These are phyloP conservation scores for Smittia sp. DNA, from an alignment of 2,888 invertebrate genomes.

Conservation along the genomic window DNA sequence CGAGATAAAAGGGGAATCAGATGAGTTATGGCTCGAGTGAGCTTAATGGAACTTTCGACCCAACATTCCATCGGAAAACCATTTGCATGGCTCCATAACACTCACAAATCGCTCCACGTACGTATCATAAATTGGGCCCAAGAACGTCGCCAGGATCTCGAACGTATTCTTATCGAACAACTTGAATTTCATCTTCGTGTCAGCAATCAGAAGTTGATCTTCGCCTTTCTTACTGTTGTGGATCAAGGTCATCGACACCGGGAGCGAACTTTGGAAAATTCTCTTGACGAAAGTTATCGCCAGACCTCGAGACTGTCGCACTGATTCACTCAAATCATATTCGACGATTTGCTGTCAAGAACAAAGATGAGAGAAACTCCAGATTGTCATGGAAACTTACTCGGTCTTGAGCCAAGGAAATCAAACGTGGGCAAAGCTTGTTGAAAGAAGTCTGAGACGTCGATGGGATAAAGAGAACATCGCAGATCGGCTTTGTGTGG, in stretches of 20 bases:
- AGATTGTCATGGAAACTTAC: conserved; percentile 6
- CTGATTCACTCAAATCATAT: conserved; percentile 52
- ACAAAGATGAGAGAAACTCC: background rate
- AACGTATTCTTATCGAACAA: conserved; percentile 62
- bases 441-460: background rate
- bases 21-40: too few relatives aligned
- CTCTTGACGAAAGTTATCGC: conserved; percentile 20
- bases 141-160: conserved; percentile 63
- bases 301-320: conserved; percentile 35
- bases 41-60: too few relatives aligned
- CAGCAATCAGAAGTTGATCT: conserved; percentile 42
- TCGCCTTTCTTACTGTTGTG: conserved; percentile 20
- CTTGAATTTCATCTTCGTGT: conserved; percentile 64
- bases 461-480: conserved; percentile 56
- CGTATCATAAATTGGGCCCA: conserved; percentile 67
- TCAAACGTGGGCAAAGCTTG: conserved; percentile 15
- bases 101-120: conserved; percentile 53
- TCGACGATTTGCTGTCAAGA: conserved; percentile 50
- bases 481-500: conserved; percentile 60
- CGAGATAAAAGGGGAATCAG: background rate
- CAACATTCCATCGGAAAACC: too few relatives aligned
- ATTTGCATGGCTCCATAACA: background rate
- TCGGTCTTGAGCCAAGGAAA: conserved; percentile 30
- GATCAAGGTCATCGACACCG: conserved; percentile 23
- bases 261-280: conserved; percentile 28